These are phyloP conservation scores for Toxotes chatareus DNA, from an alignment of 2,113 vertebrate genomes.

Conservation along the genomic window DNA sequence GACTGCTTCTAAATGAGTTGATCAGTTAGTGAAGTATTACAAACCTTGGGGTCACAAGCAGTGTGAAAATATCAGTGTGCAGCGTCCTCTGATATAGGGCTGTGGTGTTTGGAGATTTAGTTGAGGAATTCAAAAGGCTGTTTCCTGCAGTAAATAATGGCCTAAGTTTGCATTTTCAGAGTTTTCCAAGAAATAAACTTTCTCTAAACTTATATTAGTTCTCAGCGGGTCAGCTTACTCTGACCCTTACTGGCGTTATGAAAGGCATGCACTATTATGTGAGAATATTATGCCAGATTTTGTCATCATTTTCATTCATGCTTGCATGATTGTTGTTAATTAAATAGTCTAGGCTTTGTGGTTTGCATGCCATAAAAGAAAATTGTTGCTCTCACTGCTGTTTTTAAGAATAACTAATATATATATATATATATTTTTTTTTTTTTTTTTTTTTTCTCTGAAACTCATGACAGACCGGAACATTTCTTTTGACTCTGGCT, in stretches of 20 bases:
- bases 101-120: not conserved
- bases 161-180: not conserved
- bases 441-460: not conserved
- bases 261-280: not conserved
- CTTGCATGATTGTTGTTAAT: not conserved
- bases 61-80: not conserved
- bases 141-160: slow-evolving; percentile 10
- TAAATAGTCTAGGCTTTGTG: not conserved
- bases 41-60: not conserved
- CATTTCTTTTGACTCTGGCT: not conserved
- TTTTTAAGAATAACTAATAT: too few relatives aligned
- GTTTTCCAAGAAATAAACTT: not conserved
- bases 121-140: slow-evolving; percentile 4
- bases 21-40: not conserved
- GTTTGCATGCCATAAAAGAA: not conserved
- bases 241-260: slow-evolving; percentile 12
- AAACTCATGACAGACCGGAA: not conserved
- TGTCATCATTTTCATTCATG: not conserved
- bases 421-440: too few relatives aligned
- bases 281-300: not conserved
- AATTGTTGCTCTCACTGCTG: not conserved
- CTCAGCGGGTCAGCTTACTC: not conserved
- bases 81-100: not conserved
- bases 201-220: not conserved
- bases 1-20: not conserved